Base-by-base conservation (phyloP, 2,113 vertebrate genomes). In the Notiomystis cincta region DNA sequence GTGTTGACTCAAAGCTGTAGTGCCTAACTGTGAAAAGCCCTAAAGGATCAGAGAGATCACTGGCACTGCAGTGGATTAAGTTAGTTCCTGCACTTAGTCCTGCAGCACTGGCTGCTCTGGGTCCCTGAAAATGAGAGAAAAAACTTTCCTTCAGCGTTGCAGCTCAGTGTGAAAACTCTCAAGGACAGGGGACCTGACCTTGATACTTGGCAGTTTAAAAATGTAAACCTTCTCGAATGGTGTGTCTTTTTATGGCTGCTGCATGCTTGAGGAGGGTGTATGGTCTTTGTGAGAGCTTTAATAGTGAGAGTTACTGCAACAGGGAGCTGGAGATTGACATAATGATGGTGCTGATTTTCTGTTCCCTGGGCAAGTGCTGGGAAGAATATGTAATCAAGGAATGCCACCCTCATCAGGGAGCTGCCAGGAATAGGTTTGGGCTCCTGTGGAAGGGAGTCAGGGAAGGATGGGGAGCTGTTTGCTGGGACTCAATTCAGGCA, bases 321-420 rank as follows among this genome's bases (percentile, higher is more conserved):
- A 72, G 60, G 62, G 72, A 87, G 48, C 40, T 81, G 48, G 57
- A 77, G 76, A 83, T 51, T 70, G 87, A 47, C 37, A 33, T 84
- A n/a, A 82, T 64, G 51, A 37, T 40, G 44, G 31, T 79, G 69
- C 89, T 89, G 90, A 91, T 95, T 93, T 93, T 91, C 85, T 61
- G 57, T 67, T 93, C 75, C 53, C n/a, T 90, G 82, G 61, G 58
- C 78, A 60, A 82, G 21, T 78, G 73, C 65, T 70, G 17, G 60
- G 50, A 82, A 93, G 78, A 96, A 92, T 90, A 18, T 45, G 70
- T 73, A 87, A 95, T 95, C 65, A 90, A 76, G 76, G 77, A 73
- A 50, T 65, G 44, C 82, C 64, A 27, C 64, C 28, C 70, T 81
- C 23, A 33, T 82, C 85, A 64, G 48, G 42, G 76, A 91, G 61